Evolutionary conservation across 2,113 vertebrate species (phyloP).

Genomic region (Halichoerus grypus): DNA sequence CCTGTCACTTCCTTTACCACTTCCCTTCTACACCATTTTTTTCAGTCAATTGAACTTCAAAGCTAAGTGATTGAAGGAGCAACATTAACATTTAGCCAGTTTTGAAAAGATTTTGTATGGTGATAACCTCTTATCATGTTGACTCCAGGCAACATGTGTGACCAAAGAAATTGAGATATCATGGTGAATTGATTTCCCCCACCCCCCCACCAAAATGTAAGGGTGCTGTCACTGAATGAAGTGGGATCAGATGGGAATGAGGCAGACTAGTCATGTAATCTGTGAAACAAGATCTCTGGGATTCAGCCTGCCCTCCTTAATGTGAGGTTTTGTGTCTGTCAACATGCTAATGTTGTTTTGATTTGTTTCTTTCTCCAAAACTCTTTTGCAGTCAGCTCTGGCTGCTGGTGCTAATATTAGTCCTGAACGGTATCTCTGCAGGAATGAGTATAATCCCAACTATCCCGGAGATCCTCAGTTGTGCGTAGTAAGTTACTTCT

Average conservation of each 20-base stretch:
- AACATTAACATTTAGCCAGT: neutral
- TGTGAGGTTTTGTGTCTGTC: neutral
- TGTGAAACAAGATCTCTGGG: neutral
- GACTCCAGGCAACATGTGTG: neutral
- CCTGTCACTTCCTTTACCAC: neutral
- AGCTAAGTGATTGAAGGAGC: neutral
- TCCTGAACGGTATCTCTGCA: constrained; percentile 93
- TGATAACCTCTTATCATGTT: neutral
- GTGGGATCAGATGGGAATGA: neutral
- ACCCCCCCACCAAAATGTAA: neutral
- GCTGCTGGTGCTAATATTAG: constrained; percentile 92
- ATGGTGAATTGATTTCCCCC: neutral
- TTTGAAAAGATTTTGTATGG: neutral
- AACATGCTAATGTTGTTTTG: neutral
- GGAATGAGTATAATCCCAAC: constrained; percentile 93
- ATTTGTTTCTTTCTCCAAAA: constrained; percentile 45
- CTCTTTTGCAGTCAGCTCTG: constrained; percentile 92
- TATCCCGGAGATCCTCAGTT: constrained; percentile 94
- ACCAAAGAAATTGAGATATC: neutral
- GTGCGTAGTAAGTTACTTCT: constrained; percentile 92
- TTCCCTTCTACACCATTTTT: neutral
- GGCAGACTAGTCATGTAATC: too few relatives aligned
- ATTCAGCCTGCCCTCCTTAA: neutral
- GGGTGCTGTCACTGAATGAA: neutral
- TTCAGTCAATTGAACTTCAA: neutral